Conservation (phyloP, 2,888 invertebrate genomes). For the Drosophila dives region DNA sequence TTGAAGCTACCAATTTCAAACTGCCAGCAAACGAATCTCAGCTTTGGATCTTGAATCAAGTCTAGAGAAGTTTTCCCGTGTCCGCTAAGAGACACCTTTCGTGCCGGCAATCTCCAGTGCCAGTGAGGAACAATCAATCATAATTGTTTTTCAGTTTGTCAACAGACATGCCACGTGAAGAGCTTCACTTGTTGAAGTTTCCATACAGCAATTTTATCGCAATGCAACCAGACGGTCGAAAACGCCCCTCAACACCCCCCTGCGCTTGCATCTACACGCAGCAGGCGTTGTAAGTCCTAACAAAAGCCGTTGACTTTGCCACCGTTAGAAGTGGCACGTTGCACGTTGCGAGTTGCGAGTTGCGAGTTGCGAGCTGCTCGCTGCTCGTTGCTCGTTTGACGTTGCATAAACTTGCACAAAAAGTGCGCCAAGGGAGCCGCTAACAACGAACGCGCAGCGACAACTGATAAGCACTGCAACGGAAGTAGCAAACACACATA, state of each 20-base stretch:
- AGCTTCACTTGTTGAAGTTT: conserved; percentile 58
- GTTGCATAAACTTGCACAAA: conserved; percentile 71
- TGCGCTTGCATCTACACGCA: conserved; percentile 2
- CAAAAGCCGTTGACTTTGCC: conserved; percentile 68
- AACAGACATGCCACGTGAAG: conserved; percentile 55
- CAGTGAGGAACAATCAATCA: conserved; percentile 73
- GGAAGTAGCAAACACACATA: conserved; percentile 54
- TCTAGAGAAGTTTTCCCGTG: conserved; percentile 19
- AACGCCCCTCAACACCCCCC: conserved; percentile 19
- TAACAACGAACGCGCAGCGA: conserved; percentile 60
- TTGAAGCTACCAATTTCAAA: neutral
- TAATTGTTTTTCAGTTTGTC: conserved; percentile 80
- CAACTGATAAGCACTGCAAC: conserved; percentile 72
- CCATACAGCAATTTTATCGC: conserved; percentile 59
- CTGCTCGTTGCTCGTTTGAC: conserved; percentile 49
- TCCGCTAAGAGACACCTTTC: conserved; percentile 19
- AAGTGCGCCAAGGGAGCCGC: conserved; percentile 63
- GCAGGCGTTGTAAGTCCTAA: conserved; percentile 40
- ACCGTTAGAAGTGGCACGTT: conserved; percentile 47
- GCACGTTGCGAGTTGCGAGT: conserved; percentile 21
- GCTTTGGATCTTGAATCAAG: conserved; percentile 31
- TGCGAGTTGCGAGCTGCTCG: conserved; percentile 13
- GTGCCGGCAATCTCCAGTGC: conserved; percentile 35
- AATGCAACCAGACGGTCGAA: conserved; percentile 56
- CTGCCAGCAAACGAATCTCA: conserved; percentile 21